A percentile compares a stretch with the other conserved stretches of the same genome.
phyloP scores from a whole-genome alignment of 92 coral and sea anemone genomes.

The Parazoanthus darwini region DNA sequence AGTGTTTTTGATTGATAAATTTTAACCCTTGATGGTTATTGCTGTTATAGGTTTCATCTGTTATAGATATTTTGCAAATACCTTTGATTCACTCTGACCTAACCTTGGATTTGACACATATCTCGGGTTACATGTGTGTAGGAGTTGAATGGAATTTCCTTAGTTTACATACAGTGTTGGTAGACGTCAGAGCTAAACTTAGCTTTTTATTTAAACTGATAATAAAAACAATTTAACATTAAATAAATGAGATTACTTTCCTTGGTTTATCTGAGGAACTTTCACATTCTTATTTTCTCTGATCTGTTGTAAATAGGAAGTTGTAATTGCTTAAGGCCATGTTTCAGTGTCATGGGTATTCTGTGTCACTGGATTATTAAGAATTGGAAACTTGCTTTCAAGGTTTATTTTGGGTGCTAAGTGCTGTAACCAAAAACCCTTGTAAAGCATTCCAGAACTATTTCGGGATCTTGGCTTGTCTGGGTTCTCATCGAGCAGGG shows the following conservation, averaged over 20 bases:
- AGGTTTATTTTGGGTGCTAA: conserved; percentile 27
- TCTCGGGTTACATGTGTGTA: conserved; percentile 21
- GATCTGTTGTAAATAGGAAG: conserved; percentile 1
- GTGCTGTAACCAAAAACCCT: conserved; percentile 33
- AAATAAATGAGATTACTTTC: not conserved
- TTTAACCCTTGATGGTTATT: not conserved
- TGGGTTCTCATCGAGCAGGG: not conserved
- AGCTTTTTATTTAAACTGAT: not conserved
- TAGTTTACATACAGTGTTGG: not conserved
- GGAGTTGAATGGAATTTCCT: conserved; percentile 35
- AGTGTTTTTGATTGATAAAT: not conserved
- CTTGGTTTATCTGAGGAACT: not conserved
- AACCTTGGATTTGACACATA: conserved; percentile 17
- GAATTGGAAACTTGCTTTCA: not conserved
- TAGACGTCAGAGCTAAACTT: conserved; percentile 7
- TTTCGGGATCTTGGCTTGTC: conserved; percentile 27
- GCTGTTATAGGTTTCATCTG: not conserved
- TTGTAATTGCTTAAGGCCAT: not conserved
- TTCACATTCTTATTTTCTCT: not conserved
- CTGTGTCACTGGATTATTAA: not conserved
- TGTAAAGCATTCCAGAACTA: conserved; percentile 30
- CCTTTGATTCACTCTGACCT: conserved; percentile 19
- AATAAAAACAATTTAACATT: not conserved
- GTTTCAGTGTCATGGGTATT: not conserved
- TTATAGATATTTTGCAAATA: conserved; percentile 1